A percentile compares a stretch with the other conserved stretches of the same genome.
These are phyloP conservation scores for Thrips palmi DNA, from an alignment of 1,140 invertebrate genomes.

Conservation along the genomic window DNA sequence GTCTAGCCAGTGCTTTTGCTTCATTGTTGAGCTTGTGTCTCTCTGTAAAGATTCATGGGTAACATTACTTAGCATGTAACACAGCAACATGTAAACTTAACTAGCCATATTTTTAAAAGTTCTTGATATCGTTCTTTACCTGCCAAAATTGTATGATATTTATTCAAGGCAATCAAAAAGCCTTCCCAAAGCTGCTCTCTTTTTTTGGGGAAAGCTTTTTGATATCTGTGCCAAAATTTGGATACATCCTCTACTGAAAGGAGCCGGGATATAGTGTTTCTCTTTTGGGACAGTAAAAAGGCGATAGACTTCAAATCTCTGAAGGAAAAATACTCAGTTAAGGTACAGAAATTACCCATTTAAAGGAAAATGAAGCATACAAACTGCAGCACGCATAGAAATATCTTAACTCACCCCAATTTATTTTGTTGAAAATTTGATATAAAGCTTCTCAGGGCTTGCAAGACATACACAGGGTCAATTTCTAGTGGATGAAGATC, in stretches of 20 bases:
- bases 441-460: constrained; percentile 29
- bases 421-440: constrained; percentile 23
- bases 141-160: constrained; percentile 32
- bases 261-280: constrained; percentile 25
- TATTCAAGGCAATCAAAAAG: constrained; percentile 29
- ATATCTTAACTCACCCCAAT: constrained; percentile 13
- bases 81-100: constrained; percentile 16
- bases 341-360: constrained; percentile 1
- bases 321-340: neutral
- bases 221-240: constrained; percentile 29
- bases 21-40: constrained; percentile 28
- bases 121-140: constrained; percentile 6
- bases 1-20: constrained; percentile 26
- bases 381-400: constrained; percentile 12
- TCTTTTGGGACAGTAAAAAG: constrained; percentile 12
- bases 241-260: constrained; percentile 27
- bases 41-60: constrained; percentile 16
- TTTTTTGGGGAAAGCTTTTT: constrained; percentile 24
- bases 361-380: neutral
- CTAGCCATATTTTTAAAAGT: neutral
- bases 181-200: constrained; percentile 32
- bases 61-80: constrained; percentile 19
- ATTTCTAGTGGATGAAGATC: constrained; percentile 30
- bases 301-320: neutral
- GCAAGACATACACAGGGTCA: constrained; percentile 30